Base-by-base conservation (phyloP, 2,888 invertebrate species). In the Noctua fimbriata region DNA sequence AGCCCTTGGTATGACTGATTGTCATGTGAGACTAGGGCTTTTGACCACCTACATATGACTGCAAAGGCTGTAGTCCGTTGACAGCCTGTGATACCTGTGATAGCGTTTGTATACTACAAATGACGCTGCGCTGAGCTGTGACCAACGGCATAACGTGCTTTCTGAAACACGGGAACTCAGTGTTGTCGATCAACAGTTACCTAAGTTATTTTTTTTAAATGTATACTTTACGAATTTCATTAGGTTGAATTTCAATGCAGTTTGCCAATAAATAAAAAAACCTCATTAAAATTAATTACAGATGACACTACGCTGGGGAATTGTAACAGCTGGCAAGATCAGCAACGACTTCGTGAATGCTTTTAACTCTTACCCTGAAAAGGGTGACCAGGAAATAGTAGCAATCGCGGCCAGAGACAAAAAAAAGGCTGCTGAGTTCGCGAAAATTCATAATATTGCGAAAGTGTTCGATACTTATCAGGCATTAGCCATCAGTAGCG, bases 271-370 rank as follows among this genome's bases (percentile, higher is more conserved):
- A 44, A 67, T 1, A 12, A 67, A 44, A 67, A 44, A 67, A n/a
- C 14, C 41, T 66, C 14, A 44, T 67, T 10, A 1, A n/a, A n/a
- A 32, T 60, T 55, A 0, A 76, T 88, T 88, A 52, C 89, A 96
- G 96, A 97, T 97, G 97, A 89, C 94, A 71, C 85, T 98, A 72
- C 97, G 98, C 87, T 99, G 99, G 99, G 99, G 99, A 79, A 98
- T 99, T 81, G 97, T 97, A 7, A 97, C 98, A 65, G 98, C 98
- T 70, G 99, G 98, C 0, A 98, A 98, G 95, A 99, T 99, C 88
- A 97, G 98, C 88, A 97, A 98, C 93, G 99, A 99, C 93, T 99
- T 99, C 93, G 98, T 98, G 6, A 97, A 97, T 55, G 98, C 98
- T 3, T 87, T 98, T 14, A 96, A 97, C 86, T 97, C 97, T 0